These are phyloP conservation scores for Iphiclides podalirius DNA, from an alignment of 2,888 invertebrate genomes.

Conservation along the genomic window DNA sequence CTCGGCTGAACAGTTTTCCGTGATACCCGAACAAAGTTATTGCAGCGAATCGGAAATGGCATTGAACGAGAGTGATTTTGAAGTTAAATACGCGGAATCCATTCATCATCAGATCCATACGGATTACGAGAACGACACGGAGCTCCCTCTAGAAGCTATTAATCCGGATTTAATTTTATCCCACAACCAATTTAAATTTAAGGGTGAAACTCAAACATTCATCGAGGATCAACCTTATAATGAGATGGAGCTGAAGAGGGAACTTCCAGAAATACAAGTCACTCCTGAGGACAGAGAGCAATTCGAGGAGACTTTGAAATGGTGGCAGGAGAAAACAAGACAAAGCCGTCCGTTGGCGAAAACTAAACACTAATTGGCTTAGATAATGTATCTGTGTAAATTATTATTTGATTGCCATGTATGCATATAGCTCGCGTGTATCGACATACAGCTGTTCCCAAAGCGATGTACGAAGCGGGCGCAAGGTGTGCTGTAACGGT, in stretches of 20 bases:
- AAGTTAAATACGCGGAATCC: slow-evolving; percentile 71
- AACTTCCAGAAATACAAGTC: slow-evolving; percentile 71
- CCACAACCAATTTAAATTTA: slow-evolving; percentile 56
- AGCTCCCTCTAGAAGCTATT: slow-evolving; percentile 50
- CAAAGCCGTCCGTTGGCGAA: slow-evolving; percentile 50
- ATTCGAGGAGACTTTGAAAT: slow-evolving; percentile 73
- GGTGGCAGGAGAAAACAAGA: slow-evolving; percentile 76
- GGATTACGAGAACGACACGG: slow-evolving; percentile 44
- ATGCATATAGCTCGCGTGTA: slow-evolving; percentile 36
- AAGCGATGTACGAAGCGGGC: slow-evolving; percentile 58
- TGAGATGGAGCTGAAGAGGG: slow-evolving; percentile 71
- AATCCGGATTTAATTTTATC: slow-evolving; percentile 56
- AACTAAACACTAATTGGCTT: slow-evolving; percentile 31
- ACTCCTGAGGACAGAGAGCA: slow-evolving; percentile 71
- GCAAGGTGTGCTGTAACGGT: slow-evolving; percentile 76
- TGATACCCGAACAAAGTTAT: slow-evolving; percentile 70
- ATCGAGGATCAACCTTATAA: slow-evolving; percentile 64
- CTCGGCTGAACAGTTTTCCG: slow-evolving; percentile 73
- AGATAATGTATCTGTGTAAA: slow-evolving; percentile 18
- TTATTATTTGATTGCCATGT: slow-evolving; percentile 39
- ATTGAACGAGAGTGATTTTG: slow-evolving; percentile 61
- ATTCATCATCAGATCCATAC: slow-evolving; percentile 56
- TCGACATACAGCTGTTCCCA: slow-evolving; percentile 74
- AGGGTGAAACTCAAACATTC: slow-evolving; percentile 59
- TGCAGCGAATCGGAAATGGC: slow-evolving; percentile 64